phyloP scores from a whole-genome alignment of 2,888 invertebrate species.

The Bugulina stolonifera region DNA sequence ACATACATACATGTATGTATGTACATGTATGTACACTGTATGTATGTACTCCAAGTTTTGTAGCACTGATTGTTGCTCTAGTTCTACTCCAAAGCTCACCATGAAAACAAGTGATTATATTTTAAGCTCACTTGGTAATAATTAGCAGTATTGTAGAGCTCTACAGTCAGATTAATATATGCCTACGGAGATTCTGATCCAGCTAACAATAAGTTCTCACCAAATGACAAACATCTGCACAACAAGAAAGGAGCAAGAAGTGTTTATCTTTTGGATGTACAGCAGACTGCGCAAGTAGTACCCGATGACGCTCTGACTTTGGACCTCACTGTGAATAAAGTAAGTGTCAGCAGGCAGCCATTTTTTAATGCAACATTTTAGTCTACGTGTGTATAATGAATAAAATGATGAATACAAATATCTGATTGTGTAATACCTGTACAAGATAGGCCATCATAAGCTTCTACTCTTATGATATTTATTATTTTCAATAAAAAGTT shows the following conservation, averaged over 20 bases:
- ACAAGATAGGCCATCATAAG: too few relatives aligned
- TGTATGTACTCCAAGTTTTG: background rate
- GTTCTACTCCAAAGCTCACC: too few relatives aligned
- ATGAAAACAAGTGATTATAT: too few relatives aligned
- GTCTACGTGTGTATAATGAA: too few relatives aligned
- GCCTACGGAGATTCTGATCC: conserved; percentile 24
- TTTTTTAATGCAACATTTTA: too few relatives aligned
- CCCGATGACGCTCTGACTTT: background rate
- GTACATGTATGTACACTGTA: background rate
- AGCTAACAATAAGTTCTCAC: background rate
- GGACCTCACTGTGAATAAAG: background rate
- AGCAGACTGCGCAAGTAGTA: background rate
- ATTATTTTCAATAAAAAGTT: too few relatives aligned
- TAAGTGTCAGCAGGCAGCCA: background rate
- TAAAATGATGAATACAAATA: too few relatives aligned
- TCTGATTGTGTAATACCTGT: too few relatives aligned
- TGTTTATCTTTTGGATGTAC: background rate
- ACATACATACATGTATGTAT: background rate
- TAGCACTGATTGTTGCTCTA: background rate
- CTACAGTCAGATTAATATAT: conserved; percentile 15
- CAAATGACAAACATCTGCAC: background rate
- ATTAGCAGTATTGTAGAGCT: background rate
- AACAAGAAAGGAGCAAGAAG: conserved; percentile 3
- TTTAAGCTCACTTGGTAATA: too few relatives aligned
- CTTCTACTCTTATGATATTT: too few relatives aligned